Base-by-base conservation (phyloP, 2,113 vertebrate genomes). In the Pionites leucogaster region DNA sequence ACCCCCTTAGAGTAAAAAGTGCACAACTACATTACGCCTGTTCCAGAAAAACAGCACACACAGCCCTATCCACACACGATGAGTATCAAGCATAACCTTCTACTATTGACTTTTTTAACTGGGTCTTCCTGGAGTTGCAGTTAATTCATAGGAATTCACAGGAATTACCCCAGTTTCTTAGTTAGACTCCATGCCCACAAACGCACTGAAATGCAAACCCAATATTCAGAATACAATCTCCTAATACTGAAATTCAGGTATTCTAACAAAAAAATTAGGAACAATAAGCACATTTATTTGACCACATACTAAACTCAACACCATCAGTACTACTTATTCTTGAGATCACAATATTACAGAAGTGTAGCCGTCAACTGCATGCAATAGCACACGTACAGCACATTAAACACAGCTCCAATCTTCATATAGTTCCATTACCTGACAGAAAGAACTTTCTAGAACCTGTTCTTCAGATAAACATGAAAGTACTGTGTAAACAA, bases 21-120 rank as follows among this genome's bases (percentile, higher is more conserved):
- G 11, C 4, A 57, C 18, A 65, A 44, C 20, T 20, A 22, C 29
- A 31, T n/a, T 18, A 44, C 25, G 7, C 6, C 74, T 71, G 6
- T 22, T 89, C 64, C 80, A 75, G 29, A 55, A 75, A 75, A 84
- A 86, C 6, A 16, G 47, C 69, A 89, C 60, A 75, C 10, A 25
- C 25, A 68, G 55, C 29, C 49, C 52, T n/a, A n/a, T 27, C 46
- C 84, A 87, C 81, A 71, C 24, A 68, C 7, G 15, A 39, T 13
- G 91, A 84, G 41, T 5, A 91, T 82, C 69, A 92, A 64, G 35
- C 44, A 92, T 92, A 84, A 62, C 60, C 64, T 81, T 35, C 64
- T 68, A 82, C 47, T 84, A 85, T 62, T 87, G 78, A 89, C 57
- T 92, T 92, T 10, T 41, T 90, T 89, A 87, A 69, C 35, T 29